Conservation (phyloP, 2,797 vertebrate genomes). For the Myripristis murdjan region DNA sequence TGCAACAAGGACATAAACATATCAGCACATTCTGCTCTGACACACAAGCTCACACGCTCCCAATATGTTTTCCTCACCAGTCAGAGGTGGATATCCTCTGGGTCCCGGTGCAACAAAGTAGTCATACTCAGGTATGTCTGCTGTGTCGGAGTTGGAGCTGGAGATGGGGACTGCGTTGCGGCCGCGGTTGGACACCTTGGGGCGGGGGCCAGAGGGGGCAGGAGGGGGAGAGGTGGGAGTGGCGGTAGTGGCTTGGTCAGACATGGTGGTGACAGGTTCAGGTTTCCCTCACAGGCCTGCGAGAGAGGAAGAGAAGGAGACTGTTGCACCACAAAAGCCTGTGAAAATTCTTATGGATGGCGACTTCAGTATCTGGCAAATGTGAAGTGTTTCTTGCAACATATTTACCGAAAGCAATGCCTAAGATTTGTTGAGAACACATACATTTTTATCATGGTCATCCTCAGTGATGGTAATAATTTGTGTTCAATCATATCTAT, state of each 20-base stretch:
- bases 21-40: background rate
- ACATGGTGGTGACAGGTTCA: conserved; percentile 20
- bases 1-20: conserved; percentile 1
- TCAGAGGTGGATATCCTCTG: conserved; percentile 84
- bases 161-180: conserved; percentile 84
- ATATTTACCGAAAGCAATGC: too few relatives aligned
- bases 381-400: too few relatives aligned
- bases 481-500: too few relatives aligned
- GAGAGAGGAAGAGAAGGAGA: conserved; percentile 4
- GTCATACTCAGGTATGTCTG: conserved; percentile 88
- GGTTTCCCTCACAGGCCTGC: conserved; percentile 16
- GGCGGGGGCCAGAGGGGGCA: conserved; percentile 51
- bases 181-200: conserved; percentile 80
- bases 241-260: conserved; percentile 40
- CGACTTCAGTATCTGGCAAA: too few relatives aligned
- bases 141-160: conserved; percentile 87
- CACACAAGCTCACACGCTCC: conserved; percentile 2
- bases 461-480: too few relatives aligned
- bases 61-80: conserved; percentile 80
- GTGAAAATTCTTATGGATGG: too few relatives aligned
- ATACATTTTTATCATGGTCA: too few relatives aligned
- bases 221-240: conserved; percentile 42
- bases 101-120: conserved; percentile 82
- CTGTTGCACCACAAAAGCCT: too few relatives aligned
- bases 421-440: too few relatives aligned